Evolutionary conservation across 2,113 vertebrate species (phyloP).

Genomic region (Grammomys dolichurus): DNA sequence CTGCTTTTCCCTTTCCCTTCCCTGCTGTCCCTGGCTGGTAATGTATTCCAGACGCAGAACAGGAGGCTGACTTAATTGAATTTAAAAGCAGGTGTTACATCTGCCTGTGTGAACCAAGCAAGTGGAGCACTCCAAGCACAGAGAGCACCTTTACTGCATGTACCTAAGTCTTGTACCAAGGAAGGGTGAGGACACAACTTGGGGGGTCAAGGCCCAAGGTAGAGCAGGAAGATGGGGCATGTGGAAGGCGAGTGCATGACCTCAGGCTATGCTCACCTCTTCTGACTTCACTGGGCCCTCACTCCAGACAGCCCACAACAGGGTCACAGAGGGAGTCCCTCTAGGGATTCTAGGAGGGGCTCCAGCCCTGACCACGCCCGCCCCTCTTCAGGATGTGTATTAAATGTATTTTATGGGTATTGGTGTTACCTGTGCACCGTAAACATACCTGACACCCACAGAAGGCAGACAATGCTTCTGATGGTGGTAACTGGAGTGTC

Average conservation of each 20-base stretch:
- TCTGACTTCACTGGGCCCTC: background rate
- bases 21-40: constrained; percentile 85
- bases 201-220: constrained; percentile 39
- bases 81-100: constrained; percentile 89
- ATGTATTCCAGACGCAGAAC: constrained; percentile 86
- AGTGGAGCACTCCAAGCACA: constrained; percentile 73
- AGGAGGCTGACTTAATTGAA: constrained; percentile 89
- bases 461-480: background rate
- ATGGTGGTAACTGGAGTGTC: background rate
- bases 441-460: background rate
- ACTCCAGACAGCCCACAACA: too few species aligned
- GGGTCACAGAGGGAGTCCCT: background rate
- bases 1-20: background rate
- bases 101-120: constrained; percentile 82
- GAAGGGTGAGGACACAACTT: constrained; percentile 58
- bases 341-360: background rate
- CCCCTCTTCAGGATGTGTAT: background rate
- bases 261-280: background rate
- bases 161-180: constrained; percentile 72
- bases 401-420: background rate
- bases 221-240: background rate
- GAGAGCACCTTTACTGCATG: constrained; percentile 56
- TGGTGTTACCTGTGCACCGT: background rate
- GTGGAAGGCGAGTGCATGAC: background rate
- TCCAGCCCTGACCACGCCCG: background rate